Percentiles rank a stretch among this genome's conserved stretches.
These are phyloP conservation scores for Anodontia alba DNA, from an alignment of 2,888 invertebrate genomes.

Conservation along the genomic window DNA sequence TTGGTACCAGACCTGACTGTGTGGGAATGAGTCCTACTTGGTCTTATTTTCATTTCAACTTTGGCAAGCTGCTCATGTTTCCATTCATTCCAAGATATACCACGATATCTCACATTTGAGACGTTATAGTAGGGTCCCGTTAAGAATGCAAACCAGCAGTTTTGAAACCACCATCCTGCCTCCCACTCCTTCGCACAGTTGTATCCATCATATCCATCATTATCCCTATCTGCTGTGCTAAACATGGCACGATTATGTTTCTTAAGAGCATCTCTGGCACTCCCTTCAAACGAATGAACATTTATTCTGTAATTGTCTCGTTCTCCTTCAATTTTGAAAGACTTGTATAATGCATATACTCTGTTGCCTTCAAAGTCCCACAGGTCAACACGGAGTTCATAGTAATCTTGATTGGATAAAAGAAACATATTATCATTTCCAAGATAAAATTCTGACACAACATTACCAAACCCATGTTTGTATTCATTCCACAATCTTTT, in stretches of 20 bases:
- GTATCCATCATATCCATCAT: slow-evolving; percentile 91
- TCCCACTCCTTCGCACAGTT: slow-evolving; percentile 97
- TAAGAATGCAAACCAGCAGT: slow-evolving; percentile 97
- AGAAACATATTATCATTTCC: slow-evolving; percentile 83
- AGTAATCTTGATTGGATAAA: slow-evolving; percentile 80
- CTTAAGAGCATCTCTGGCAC: slow-evolving; percentile 94
- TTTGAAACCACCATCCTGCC: slow-evolving; percentile 98
- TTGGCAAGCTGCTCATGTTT: slow-evolving; percentile 82
- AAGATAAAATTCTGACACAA: slow-evolving; percentile 80
- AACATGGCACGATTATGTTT: slow-evolving; percentile 97
- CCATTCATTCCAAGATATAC: slow-evolving; percentile 84
- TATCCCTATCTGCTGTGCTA: slow-evolving; percentile 94
- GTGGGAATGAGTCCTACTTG: slow-evolving; percentile 54
- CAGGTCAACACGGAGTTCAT: slow-evolving; percentile 80
- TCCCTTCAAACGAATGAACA: slow-evolving; percentile 86
- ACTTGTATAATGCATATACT: slow-evolving; percentile 80
- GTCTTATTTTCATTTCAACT: slow-evolving; percentile 84
- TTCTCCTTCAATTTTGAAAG: slow-evolving; percentile 81
- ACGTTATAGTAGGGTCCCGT: slow-evolving; percentile 93
- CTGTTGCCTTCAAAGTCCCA: slow-evolving; percentile 83
- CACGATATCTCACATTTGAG: slow-evolving; percentile 77
- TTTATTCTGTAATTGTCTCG: slow-evolving; percentile 80
- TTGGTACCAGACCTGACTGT: background rate
- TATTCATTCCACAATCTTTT: slow-evolving; percentile 80
- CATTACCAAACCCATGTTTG: slow-evolving; percentile 81